Evolutionary conservation across 2,113 vertebrate genomes (phyloP), one percentile per base, ranked within the genome.

Genomic region (Glaucomys volans): DNA sequence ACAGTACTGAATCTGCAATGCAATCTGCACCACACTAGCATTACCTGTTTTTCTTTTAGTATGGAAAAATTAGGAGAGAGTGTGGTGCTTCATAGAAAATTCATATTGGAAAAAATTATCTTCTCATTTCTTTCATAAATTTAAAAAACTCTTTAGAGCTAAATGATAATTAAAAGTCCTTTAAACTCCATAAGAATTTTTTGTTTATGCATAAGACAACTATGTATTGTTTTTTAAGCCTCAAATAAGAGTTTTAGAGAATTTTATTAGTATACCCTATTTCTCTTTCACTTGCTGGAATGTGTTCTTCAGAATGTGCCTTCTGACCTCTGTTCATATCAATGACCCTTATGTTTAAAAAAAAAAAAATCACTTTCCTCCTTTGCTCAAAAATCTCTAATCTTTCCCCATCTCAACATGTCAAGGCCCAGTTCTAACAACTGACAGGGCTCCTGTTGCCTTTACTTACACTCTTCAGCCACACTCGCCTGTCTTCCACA

Each of bases 291-390:
- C 71, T 89, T 83, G 40, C 37, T 86, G 50, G 87, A 79, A 47
- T 93, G 2, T 62, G 66, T 67, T 91, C 72, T 92, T 94, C 37
- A 92, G 80, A 87, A 50, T 85, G 87, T 96, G 82, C 69, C 95
- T 95, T 94, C 37, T 76, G 67, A 90, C 18, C 9, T 64, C 22
- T 81, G 50, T 92, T 88, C 86, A n/a, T 69, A 57, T 47, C 71
- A 54, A 4, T 67, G 66, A 67, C 32, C 44, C 87, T 54, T 57
- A 5, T 95, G 66, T 82, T 94, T 87, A 37, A 47, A 72, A 52
- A 52, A 90, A 82, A 69, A 77, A 52, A 90, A 82, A 69, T 77
- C 6, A 87, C 35, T 52, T 96, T 37, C 20, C 12, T 83, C 30
- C 44, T 82, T 7, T 90, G 69, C 35, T 54, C 26, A 50, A 44